These are phyloP conservation scores for Schizopygopsis pylzovi DNA, from an alignment of 2,797 vertebrate genomes.

Conservation along the genomic window DNA sequence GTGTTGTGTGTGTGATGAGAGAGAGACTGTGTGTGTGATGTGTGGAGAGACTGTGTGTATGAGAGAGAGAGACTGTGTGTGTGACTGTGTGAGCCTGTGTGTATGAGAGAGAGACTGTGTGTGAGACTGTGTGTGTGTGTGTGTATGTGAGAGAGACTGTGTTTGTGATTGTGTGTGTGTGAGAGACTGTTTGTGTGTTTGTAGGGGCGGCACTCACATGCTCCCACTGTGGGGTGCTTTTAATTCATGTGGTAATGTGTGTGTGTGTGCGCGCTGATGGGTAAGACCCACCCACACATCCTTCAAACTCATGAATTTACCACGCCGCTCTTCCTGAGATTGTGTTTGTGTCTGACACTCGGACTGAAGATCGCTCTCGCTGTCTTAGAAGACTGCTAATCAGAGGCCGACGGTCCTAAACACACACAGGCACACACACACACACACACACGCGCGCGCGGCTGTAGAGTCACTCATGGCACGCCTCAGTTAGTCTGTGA, in stretches of 20 bases:
- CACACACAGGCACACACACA: neutral
- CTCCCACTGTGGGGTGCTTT: conserved; percentile 35
- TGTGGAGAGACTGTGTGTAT: no score
- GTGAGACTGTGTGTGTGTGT: no score
- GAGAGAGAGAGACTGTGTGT: no score
- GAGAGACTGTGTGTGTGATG: no score
- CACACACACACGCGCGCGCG: conserved; percentile 20
- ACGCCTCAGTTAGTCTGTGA: conserved; percentile 17
- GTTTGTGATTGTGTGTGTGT: no score
- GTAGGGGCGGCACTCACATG: neutral
- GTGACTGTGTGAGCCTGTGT: no score
- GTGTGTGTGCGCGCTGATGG: conserved; percentile 64
- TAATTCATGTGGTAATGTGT: conserved; percentile 53
- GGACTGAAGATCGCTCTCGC: conserved; percentile 62
- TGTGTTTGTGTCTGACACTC: conserved; percentile 45
- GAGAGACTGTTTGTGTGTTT: neutral
- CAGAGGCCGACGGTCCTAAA: conserved; percentile 14
- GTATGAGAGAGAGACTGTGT: no score
- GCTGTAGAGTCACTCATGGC: neutral
- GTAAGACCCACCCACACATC: conserved; percentile 80
- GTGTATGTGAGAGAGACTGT: no score
- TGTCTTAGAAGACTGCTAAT: conserved; percentile 61
- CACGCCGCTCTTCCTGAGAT: conserved; percentile 41
- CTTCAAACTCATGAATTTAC: conserved; percentile 67
- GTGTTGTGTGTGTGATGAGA: neutral